These are phyloP conservation scores for Petrocephalus sullivani DNA, from an alignment of 2,797 vertebrate species.

Conservation along the genomic window DNA sequence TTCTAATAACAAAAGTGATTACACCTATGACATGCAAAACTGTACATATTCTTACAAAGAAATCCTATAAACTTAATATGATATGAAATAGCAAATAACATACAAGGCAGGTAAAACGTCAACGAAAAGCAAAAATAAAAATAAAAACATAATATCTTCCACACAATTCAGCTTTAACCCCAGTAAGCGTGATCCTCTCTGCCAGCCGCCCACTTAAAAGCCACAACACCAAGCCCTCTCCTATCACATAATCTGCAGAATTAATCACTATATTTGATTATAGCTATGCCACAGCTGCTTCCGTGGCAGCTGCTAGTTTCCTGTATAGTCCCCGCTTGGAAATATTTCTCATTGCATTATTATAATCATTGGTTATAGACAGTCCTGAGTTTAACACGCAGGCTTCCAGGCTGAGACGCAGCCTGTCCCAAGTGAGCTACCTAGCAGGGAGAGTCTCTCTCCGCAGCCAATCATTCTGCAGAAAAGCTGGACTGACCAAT, in stretches of 20 bases:
- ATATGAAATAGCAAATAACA: slow-evolving; percentile 84
- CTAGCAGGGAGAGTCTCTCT: neutral
- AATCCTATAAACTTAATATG: slow-evolving; percentile 73
- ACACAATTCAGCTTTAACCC: neutral
- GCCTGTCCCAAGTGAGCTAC: neutral
- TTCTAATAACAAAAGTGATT: slow-evolving; percentile 34
- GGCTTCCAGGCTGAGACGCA: neutral
- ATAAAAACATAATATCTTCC: slow-evolving; percentile 25
- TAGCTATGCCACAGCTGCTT: neutral
- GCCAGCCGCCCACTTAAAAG: neutral
- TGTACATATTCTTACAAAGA: slow-evolving; percentile 97
- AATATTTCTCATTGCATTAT: slow-evolving; percentile 14
- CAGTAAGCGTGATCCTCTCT: neutral
- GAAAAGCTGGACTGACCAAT: neutral
- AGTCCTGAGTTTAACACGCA: slow-evolving; percentile 40
- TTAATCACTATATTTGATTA: neutral
- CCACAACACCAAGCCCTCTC: neutral
- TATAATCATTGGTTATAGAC: slow-evolving; percentile 43
- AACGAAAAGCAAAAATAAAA: slow-evolving; percentile 69
- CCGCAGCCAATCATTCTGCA: slow-evolving; percentile 16
- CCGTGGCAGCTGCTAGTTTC: neutral
- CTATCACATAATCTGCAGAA: neutral
- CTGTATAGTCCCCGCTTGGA: neutral
- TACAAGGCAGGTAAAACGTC: slow-evolving; percentile 76
- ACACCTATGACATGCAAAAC: slow-evolving; percentile 86